These are phyloP conservation scores for Leuciscus waleckii DNA, from an alignment of 2,797 vertebrate genomes.

Conservation along the genomic window DNA sequence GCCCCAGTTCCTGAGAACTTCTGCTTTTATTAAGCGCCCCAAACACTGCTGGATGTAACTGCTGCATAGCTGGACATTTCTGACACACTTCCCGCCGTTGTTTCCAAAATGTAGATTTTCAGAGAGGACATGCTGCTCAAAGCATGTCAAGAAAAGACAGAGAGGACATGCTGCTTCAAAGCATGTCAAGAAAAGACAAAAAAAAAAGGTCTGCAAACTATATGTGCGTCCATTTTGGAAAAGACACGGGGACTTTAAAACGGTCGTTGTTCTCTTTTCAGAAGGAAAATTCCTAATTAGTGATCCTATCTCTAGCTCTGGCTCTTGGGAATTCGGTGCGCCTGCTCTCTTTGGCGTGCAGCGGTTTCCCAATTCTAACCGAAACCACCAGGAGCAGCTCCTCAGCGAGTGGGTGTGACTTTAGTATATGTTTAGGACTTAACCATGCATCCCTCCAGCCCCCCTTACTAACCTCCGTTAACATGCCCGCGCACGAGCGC, in stretches of 20 bases:
- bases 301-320: conserved; percentile 83
- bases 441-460: not conserved
- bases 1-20: conserved; percentile 45
- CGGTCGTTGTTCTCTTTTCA: conserved; percentile 74
- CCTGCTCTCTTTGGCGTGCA: conserved; percentile 59
- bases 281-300: conserved; percentile 85
- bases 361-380: conserved; percentile 54
- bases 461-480: not conserved
- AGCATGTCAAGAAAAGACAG: not conserved
- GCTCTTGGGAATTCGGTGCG: conserved; percentile 61
- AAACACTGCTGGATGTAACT: conserved; percentile 33
- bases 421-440: not conserved
- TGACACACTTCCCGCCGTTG: not conserved
- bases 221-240: conserved; percentile 40
- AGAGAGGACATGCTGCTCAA: conserved; percentile 35
- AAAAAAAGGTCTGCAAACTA: conserved; percentile 5
- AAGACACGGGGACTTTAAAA: conserved; percentile 2
- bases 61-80: conserved; percentile 29
- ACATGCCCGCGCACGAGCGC: not conserved
- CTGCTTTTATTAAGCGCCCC: conserved; percentile 25
- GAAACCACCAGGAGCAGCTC: conserved; percentile 43
- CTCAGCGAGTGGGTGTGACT: conserved; percentile 60
- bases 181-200: not conserved
- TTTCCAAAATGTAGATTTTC: conserved; percentile 25
- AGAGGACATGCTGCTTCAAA: conserved; percentile 33